Evolutionary conservation across 64 coral and sea anemone species (phyloP), one percentile per base, ranked within the genome.

Genomic region (Montipora capricornis): DNA sequence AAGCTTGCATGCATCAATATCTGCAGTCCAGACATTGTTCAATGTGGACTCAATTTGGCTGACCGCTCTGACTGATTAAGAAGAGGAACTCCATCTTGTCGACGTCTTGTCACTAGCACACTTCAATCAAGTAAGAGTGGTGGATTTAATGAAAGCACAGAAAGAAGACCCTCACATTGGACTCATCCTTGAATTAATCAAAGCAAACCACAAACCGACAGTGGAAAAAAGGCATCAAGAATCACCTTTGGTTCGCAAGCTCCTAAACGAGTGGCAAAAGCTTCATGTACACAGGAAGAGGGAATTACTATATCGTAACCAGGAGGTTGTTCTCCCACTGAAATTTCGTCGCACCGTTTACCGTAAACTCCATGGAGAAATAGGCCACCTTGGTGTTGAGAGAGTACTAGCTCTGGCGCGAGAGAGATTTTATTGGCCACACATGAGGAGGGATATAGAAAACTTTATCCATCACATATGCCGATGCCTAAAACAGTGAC

Each of bases 191-290:
- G 13, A 60, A 60, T 60, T 60, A 13, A 80, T 80, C 77, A 80
- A 80, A 55, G 19, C 77, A 80, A 91, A 59, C 53, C 91, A 93
- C 19, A 60, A 70, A 4, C 68, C 2, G 68, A 13, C 68, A 70
- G 68, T 70, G 13, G 5, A 12, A 16, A 19, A 4, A 16, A 70
- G 1, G 68, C 2, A 13, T 19, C 74, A 76, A 15, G 90, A 92
- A 74, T 6, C 80, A 70, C 68, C 80, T 37, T 92, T 77, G 71
- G 80, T 84, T 74, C 69, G 90, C 14, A 92, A 93, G 8, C 83
- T 85, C 75, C 58, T 87, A 47, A 93, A 93, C 79, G 91, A 87
- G 14, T 93, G 81, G 91, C 82, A 93, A 7, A 93, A 93, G 29
- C 82, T 93, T 8, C 82, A 93, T 68, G 6, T 87, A 77, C 37